phyloP scores from a whole-genome alignment of 1,140 invertebrate genomes.

The Pseudomyrmex dendroicus region DNA sequence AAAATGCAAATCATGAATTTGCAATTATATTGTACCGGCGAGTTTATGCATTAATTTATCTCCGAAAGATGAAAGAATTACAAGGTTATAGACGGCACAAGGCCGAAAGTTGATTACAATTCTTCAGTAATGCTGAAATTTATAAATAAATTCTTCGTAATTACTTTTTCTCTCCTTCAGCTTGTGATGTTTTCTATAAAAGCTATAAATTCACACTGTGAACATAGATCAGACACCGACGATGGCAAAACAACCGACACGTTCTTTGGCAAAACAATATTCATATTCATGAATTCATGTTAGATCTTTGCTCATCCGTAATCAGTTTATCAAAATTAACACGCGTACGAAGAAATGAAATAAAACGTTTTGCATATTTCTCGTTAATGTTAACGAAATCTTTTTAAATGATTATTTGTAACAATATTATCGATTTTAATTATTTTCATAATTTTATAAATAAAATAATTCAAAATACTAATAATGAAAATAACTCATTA shows the following conservation, averaged over 20 bases:
- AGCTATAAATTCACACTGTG: slow-evolving; percentile 11
- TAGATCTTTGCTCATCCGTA: slow-evolving; percentile 26
- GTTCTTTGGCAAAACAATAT: not conserved
- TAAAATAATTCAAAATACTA: not conserved
- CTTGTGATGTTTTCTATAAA: slow-evolving; percentile 22
- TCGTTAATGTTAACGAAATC: not conserved
- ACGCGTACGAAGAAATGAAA: not conserved
- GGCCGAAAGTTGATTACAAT: slow-evolving; percentile 64
- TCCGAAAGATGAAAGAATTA: slow-evolving; percentile 53
- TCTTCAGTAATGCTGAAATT: slow-evolving; percentile 58
- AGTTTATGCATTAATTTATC: slow-evolving; percentile 59
- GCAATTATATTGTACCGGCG: slow-evolving; percentile 50
- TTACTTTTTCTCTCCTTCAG: slow-evolving; percentile 8
- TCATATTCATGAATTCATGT: slow-evolving; percentile 57
- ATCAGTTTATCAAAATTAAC: slow-evolving; percentile 31
- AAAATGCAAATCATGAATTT: slow-evolving; percentile 56
- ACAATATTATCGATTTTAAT: not conserved
- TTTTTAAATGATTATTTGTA: not conserved
- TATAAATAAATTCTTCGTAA: slow-evolving; percentile 50
- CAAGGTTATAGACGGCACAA: slow-evolving; percentile 44
- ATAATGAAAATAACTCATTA: not conserved
- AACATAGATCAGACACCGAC: not conserved
- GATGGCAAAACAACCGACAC: too few species aligned
- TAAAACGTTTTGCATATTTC: not conserved
- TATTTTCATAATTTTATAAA: not conserved